Base-by-base conservation (phyloP, 2,797 vertebrate species). In the Lagocephalus sceleratus region DNA sequence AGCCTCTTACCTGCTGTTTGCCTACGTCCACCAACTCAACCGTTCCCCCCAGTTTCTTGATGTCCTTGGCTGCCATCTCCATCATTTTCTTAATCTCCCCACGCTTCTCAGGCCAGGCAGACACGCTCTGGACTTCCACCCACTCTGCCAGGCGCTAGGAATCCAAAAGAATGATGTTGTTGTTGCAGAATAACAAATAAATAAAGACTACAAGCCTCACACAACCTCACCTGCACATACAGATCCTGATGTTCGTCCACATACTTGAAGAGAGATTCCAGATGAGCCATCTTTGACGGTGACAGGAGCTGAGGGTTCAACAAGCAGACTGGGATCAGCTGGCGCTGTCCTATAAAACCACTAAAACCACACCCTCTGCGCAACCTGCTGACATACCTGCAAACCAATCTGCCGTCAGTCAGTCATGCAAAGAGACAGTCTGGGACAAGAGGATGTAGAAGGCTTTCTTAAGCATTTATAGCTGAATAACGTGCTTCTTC, bases 91-190 rank as follows among this genome's bases (percentile, higher is more conserved):
- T 90, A 87, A 97, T 93, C 52, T 98, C 96, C 0, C 57, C 88
- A 0, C 97, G 91, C 71, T 99, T 99, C 82, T 98, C 97, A 0
- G 97, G 93, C 94, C 93, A 97, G 0, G 94, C 92, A 0, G 97
- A 99, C 52, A 99, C 94, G 0, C 97, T 99, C 89, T 93, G 93
- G 54, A 99, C 93, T 0, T 73, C 90, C 47, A 99, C 97, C 96
- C 97, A 99, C 5, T 97, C 78, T 1, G 90, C 89, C 0, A 99
- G 88, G 9, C 93, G 93, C 97, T 99, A 59, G 2, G 0, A 44
- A 49, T 46, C 0, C n/a, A 26, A 29, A 7, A 29, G 11, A 26
- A 26, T 3, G n/a, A 41, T 41, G 15, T 17, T 6, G 39, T 41
- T 4, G 38, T n/a, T 5, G 11, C 17, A 16, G 6, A 9, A 48